Evolutionary conservation across 2,797 vertebrate species (phyloP).

Genomic region (Enteromius argenteus): DNA sequence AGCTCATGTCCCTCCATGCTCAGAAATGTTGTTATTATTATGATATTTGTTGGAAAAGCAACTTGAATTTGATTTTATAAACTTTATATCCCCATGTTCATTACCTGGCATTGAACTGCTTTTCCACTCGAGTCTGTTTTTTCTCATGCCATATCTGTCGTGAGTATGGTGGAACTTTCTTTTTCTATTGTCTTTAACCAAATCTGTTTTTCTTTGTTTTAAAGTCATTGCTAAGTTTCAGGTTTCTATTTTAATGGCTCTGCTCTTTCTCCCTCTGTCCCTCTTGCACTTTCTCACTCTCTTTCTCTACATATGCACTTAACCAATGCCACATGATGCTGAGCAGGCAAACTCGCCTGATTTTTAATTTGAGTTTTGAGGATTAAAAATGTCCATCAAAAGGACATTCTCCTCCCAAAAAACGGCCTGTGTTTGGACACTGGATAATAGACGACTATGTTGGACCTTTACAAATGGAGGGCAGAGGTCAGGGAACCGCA

Average conservation of each 20-base stretch:
- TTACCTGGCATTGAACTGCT: conserved; percentile 5
- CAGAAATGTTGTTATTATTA: neutral
- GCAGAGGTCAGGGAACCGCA: conserved; percentile 32
- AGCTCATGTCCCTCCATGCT: neutral
- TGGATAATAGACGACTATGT: conserved; percentile 16
- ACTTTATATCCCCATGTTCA: conserved; percentile 2
- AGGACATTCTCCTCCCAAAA: conserved; percentile 17
- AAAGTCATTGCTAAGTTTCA: conserved; percentile 21
- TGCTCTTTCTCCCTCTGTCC: conserved; percentile 8
- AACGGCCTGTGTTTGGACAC: conserved; percentile 11
- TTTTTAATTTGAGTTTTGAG: conserved; percentile 24
- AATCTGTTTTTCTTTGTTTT: conserved; percentile 35
- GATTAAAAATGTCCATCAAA: conserved; percentile 16
- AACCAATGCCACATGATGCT: conserved; percentile 42
- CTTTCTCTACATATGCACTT: conserved; percentile 7
- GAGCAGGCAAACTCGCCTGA: conserved; percentile 11
- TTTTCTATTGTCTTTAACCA: conserved; percentile 11
- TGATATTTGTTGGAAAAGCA: neutral
- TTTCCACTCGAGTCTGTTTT: neutral
- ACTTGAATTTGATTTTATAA: neutral
- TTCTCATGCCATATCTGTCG: neutral
- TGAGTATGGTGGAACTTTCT: conserved; percentile 8
- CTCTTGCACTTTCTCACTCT: conserved; percentile 20
- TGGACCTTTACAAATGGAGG: conserved; percentile 26
- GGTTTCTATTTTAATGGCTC: conserved; percentile 35